Percentiles rank a stretch among this genome's conserved stretches.
phyloP scores from a whole-genome alignment of 2,113 vertebrate genomes.

The Petaurus breviceps region DNA sequence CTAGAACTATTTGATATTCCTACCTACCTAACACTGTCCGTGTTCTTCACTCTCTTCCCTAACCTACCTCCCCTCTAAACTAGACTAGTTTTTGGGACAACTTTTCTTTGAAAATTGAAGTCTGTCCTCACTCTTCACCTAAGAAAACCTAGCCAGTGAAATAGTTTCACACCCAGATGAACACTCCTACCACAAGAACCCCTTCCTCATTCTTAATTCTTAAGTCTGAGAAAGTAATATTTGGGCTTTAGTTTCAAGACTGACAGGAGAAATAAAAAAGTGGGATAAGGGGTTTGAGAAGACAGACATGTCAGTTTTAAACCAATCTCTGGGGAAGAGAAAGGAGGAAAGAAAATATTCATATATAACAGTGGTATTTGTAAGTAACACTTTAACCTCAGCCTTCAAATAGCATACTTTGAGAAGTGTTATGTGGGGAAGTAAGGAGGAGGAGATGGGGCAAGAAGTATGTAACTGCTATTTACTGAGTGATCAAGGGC shows the following conservation, averaged over 20 bases:
- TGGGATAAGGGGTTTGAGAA: background rate
- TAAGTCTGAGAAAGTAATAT: constrained; percentile 30
- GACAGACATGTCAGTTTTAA: background rate
- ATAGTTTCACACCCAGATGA: constrained; percentile 12
- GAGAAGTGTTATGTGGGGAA: background rate
- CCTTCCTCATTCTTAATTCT: background rate
- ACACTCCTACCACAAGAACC: background rate
- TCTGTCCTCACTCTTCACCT: background rate
- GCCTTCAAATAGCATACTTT: background rate
- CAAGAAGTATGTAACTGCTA: background rate
- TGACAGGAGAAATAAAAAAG: background rate
- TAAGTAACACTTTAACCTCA: background rate
- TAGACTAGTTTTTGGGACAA: constrained; percentile 32
- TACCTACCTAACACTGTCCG: background rate
- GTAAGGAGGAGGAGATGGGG: background rate
- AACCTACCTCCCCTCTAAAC: background rate
- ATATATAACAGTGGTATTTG: background rate
- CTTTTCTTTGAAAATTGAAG: background rate
- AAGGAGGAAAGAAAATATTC: background rate
- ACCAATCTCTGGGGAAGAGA: background rate
- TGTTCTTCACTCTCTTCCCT: too few species aligned
- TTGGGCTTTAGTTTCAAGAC: constrained; percentile 50
- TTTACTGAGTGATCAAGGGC: background rate
- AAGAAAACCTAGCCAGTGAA: background rate
- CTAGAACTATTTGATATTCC: background rate